Base-by-base conservation (phyloP, 2,888 invertebrate genomes). In the Drosophila infuscata region DNA sequence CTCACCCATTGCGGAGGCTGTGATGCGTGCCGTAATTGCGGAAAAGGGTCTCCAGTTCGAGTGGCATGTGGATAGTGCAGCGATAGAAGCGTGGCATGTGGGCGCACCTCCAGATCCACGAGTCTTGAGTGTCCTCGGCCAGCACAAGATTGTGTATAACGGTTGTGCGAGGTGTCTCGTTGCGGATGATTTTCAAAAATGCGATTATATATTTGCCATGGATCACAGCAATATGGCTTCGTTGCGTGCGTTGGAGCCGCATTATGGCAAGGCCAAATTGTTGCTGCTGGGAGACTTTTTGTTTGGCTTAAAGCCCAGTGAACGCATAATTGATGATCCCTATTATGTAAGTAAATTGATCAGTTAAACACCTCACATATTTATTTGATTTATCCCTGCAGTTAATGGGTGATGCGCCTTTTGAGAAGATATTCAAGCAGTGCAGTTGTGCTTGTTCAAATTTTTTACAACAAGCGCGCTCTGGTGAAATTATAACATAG, bases 1-100 rank as follows among this genome's bases (percentile, higher is more conserved):
- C 9, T 98, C 98, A 15, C 98, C 98, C 3, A 98, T 98, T 84
- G 98, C 98, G 8, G 98, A 98, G 93, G 98, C 97, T 1, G 97
- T 98, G 11, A 98, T 98, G 92, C 94, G 94, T 61, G 95, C 97
- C 91, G 93, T 95, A 29, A 94, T 98, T 0, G 94, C 95, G 80
- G 95, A 96, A 88, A 93, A 94, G 78, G 95, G 95, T 11, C 83
- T 95, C 15, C 92, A 93, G 11, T 94, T 95, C 69, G 91, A 95
- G 83, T 99, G 98, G 98, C 94, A 95, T 74, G 96, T 97, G 12
- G 97, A 98, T 89, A 98, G 98, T 94, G 98, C 98, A 0, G 98
- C 96, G 4, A 95, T 97, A 59, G 97, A 97, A 35, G 94, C 95
- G 25, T 98, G 97, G 95, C 98, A 98, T 93, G 95, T 95, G n/a